phyloP scores from a whole-genome alignment of 2,113 vertebrate species.

The Galeopterus variegatus region DNA sequence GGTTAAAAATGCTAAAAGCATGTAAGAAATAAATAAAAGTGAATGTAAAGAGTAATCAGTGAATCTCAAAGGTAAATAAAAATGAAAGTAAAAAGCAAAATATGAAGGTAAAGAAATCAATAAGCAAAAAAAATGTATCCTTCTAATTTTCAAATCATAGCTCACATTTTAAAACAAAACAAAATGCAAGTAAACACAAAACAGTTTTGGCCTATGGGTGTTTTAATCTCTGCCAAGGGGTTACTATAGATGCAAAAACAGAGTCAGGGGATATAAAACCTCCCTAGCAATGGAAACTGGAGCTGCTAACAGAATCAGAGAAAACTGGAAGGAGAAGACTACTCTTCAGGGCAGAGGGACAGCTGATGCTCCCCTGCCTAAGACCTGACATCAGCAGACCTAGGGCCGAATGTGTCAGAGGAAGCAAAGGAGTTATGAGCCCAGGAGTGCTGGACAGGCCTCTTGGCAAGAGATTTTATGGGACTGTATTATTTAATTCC shows the following conservation, averaged over 20 bases:
- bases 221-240: not conserved
- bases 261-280: not conserved
- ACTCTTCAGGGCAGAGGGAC: not conserved
- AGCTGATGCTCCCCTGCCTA: not conserved
- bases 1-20: not conserved
- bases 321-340: not conserved
- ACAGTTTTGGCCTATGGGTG: not conserved
- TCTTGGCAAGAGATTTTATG: not conserved
- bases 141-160: not conserved
- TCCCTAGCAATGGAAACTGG: not conserved
- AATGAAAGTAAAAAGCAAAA: not conserved
- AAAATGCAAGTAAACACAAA: not conserved
- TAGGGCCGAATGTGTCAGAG: not conserved
- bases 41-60: not conserved
- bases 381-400: not conserved
- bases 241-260: not conserved
- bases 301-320: not conserved
- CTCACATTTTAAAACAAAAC: conserved; percentile 10
- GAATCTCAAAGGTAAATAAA: not conserved
- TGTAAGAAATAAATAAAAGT: not conserved
- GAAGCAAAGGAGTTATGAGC: not conserved
- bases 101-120: not conserved
- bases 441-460: not conserved
- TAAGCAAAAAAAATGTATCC: not conserved
- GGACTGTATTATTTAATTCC: not conserved